Evolutionary conservation across 2,888 invertebrate genomes (phyloP).

Genomic region (Sarcophaga caerulescens): DNA sequence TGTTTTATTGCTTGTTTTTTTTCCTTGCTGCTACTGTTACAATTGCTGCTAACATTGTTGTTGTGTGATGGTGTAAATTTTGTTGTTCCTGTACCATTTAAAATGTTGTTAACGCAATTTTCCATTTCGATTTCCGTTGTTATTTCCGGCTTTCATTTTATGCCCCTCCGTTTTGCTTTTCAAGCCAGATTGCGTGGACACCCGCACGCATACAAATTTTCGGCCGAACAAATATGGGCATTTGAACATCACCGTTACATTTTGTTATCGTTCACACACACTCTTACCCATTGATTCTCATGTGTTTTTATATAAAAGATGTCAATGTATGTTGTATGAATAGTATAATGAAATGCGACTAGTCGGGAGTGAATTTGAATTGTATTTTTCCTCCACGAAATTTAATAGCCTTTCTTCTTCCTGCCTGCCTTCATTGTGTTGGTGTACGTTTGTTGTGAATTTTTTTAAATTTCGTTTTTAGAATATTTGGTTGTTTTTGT

Average conservation of each 20-base stretch:
- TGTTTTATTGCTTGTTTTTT: background rate
- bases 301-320: background rate
- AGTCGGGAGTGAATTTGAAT: slow-evolving; percentile 54
- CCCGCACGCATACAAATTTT: slow-evolving; percentile 12
- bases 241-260: slow-evolving; percentile 48
- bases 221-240: slow-evolving; percentile 35
- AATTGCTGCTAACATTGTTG: background rate
- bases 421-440: slow-evolving; percentile 34
- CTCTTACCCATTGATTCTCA: background rate
- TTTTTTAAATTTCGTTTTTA: background rate
- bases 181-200: background rate
- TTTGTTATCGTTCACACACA: background rate
- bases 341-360: slow-evolving; percentile 42
- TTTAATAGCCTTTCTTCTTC: slow-evolving; percentile 26
- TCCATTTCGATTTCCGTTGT: slow-evolving; percentile 70
- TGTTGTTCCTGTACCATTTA: slow-evolving; percentile 66
- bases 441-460: background rate
- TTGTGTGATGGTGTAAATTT: slow-evolving; percentile 54
- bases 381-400: slow-evolving; percentile 51
- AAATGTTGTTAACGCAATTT: slow-evolving; percentile 69
- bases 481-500: slow-evolving; percentile 25
- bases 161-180: background rate
- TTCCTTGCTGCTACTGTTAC: background rate
- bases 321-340: background rate
- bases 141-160: slow-evolving; percentile 55